These are phyloP conservation scores for Periophthalmus modestus DNA, from an alignment of 2,113 vertebrate species.

Conservation along the genomic window DNA sequence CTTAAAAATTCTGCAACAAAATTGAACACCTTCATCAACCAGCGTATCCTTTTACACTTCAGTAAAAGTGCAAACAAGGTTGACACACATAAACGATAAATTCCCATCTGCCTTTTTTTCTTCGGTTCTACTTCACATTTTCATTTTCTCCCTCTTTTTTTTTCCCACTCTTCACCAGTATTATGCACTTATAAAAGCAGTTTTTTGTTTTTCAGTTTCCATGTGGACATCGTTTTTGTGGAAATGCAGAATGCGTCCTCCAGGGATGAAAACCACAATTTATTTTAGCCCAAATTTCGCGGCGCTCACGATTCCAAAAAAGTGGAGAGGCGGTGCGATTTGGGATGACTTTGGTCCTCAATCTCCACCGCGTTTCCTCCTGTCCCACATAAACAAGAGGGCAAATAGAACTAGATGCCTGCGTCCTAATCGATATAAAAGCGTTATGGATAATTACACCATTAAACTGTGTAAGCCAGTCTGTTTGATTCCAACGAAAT, in stretches of 20 bases:
- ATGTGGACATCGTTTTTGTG: conserved; percentile 1
- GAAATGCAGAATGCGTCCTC: conserved; percentile 11
- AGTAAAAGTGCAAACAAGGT: too few relatives aligned
- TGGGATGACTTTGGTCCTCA: conserved; percentile 5
- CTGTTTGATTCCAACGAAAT: too few relatives aligned
- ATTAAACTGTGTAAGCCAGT: neutral
- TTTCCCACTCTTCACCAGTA: neutral
- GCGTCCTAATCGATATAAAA: neutral
- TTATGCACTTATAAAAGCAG: neutral
- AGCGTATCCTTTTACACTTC: too few relatives aligned
- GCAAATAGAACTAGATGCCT: neutral
- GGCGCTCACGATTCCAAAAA: neutral
- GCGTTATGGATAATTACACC: neutral
- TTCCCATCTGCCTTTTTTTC: too few relatives aligned
- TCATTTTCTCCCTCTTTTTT: neutral
- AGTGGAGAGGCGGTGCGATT: neutral
- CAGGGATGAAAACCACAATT: neutral
- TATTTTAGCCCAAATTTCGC: conserved; percentile 1
- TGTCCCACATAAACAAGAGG: neutral
- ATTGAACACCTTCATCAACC: too few relatives aligned
- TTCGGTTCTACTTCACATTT: neutral
- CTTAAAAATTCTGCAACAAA: too few relatives aligned
- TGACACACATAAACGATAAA: too few relatives aligned
- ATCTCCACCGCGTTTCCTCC: neutral
- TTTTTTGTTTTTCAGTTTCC: neutral